phyloP scores from a whole-genome alignment of 2,113 vertebrate genomes.

The Podarcis cretensis region DNA sequence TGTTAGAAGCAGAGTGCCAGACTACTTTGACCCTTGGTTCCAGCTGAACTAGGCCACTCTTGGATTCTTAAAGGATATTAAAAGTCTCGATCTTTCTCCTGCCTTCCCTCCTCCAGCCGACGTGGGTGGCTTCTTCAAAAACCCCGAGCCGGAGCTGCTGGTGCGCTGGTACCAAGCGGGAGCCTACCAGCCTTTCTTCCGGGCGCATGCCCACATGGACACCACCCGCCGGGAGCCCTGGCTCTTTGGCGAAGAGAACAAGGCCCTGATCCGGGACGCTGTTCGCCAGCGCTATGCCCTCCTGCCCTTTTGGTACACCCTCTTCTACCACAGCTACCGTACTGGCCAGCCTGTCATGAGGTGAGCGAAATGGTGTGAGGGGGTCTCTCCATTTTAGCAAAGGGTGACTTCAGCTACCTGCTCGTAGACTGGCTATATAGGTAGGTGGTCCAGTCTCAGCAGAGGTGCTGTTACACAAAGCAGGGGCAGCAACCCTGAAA shows the following conservation, averaged over 20 bases:
- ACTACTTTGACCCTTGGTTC: too few relatives aligned
- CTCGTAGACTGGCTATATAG: too few relatives aligned
- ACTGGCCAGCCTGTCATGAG: constrained; percentile 88
- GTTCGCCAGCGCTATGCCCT: constrained; percentile 86
- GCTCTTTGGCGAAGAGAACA: constrained; percentile 87
- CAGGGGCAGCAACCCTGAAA: too few relatives aligned
- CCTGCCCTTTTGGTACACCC: constrained; percentile 91
- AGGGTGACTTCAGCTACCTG: too few relatives aligned
- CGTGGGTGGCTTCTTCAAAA: constrained; percentile 91
- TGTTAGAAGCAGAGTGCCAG: background rate
- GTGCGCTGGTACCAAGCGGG: constrained; percentile 94
- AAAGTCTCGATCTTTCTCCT: background rate
- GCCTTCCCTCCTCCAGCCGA: constrained; percentile 77
- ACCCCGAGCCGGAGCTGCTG: constrained; percentile 85
- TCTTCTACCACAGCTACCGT: constrained; percentile 81
- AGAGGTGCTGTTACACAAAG: too few relatives aligned
- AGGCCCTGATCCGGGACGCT: constrained; percentile 80
- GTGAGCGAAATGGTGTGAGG: constrained; percentile 59
- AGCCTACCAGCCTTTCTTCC: constrained; percentile 91
- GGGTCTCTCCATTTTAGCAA: too few relatives aligned
- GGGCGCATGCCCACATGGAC: constrained; percentile 92
- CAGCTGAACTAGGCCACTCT: too few relatives aligned
- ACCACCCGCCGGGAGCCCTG: constrained; percentile 91
- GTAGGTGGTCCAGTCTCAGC: too few relatives aligned
- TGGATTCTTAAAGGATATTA: background rate